Base-by-base conservation (phyloP, 2,888 invertebrate genomes). In the Acanthosepion lycidas region DNA sequence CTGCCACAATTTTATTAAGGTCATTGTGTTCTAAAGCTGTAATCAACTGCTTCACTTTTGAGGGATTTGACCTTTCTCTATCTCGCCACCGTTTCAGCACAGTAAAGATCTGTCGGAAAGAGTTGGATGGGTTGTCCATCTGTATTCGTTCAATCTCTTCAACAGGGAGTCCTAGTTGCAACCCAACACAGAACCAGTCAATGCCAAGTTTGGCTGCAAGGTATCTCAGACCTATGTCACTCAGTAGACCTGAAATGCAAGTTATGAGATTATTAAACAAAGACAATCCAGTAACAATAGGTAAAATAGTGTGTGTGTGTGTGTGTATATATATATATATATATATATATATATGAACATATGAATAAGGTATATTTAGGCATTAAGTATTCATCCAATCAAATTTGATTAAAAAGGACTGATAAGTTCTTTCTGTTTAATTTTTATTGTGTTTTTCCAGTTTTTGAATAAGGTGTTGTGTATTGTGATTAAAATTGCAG, bases 201-300 rank as follows among this genome's bases (percentile, higher is more conserved):
- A 95, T 95, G 28, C 96, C 96, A 20, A 96, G 94, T 33, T 96
- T 95, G 12, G 96, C 95, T 20, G 97, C 96, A 0, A 97, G 94
- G 91, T 96, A 96, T 6, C 95, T 95, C 94, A 97, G 95, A 3
- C 96, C 96, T 26, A 96, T 95, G 94, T 96, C 96, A 4, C 96
- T 96, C 94, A 97, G 94, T 51, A 96, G 94, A n/a, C 96, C 96
- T 96, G 95, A 4, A 94, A 93, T 53, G 53, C n/a, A 93, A 33
- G 59, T 59, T 59, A 59, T 6, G 23, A 59, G 59, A 59, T 59
- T 23, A 59, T 59, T 59, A 59, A 59, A 59, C 6, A 23, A 23
- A 6, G 23, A 18, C 55, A 18, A 55, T 55, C 55, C 20, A 59
- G 20, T 6, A 59, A 59, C 23, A 6, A 23, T 20, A 23, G 5